Evolutionary conservation across 2,113 vertebrate species (phyloP).

Genomic region (Sprattus sprattus): DNA sequence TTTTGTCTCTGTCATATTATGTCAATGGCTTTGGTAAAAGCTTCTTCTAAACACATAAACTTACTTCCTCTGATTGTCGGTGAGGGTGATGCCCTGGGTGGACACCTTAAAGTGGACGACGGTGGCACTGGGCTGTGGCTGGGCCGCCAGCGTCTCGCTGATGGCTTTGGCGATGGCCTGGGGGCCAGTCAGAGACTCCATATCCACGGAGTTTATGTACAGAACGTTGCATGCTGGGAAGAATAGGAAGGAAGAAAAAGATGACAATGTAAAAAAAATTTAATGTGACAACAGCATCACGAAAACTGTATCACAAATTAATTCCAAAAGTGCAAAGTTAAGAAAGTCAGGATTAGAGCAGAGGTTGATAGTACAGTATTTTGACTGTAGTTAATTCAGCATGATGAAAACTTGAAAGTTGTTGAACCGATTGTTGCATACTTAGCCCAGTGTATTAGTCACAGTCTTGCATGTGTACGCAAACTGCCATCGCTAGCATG

Average conservation of each 20-base stretch:
- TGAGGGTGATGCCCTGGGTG: conserved; percentile 92
- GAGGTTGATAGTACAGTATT: neutral
- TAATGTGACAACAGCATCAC: neutral
- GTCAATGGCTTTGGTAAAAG: neutral
- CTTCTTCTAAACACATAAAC: conserved; percentile 42
- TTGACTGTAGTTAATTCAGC: neutral
- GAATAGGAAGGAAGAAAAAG: neutral
- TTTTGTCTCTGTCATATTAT: neutral
- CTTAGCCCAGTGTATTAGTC: neutral
- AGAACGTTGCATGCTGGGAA: conserved; percentile 89
- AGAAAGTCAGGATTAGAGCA: neutral
- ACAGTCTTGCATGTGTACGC: neutral
- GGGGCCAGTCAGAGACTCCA: conserved; percentile 95
- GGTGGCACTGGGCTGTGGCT: conserved; percentile 78
- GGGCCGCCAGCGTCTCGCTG: conserved; percentile 80
- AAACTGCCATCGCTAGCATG: neutral
- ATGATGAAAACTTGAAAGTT: neutral
- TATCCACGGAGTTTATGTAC: conserved; percentile 95
- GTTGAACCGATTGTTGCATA: neutral
- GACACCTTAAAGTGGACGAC: conserved; percentile 96
- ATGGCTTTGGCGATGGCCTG: conserved; percentile 93
- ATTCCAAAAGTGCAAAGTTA: neutral
- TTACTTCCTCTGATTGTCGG: conserved; percentile 98
- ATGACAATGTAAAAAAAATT: neutral
- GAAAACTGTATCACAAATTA: neutral